Evolutionary conservation across 2,888 invertebrate species (phyloP), one percentile per base, ranked within the genome.

Genomic region (Digitonthophagus gazella): DNA sequence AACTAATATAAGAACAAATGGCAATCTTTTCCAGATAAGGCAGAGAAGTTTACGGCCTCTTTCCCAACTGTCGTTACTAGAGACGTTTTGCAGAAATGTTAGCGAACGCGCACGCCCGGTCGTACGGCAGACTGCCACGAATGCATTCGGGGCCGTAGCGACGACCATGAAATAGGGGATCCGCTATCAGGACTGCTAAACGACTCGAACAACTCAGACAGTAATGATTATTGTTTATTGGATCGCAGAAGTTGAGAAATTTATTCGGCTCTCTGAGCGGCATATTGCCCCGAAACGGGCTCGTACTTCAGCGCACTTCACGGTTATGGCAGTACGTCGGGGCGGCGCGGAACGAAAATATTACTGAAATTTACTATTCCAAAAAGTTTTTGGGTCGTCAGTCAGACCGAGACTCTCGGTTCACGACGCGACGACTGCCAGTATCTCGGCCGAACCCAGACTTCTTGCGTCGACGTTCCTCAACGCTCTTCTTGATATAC

Each of bases 141-240:
- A 70, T 68, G 70, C 67, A 70, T 68, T 67, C 66, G 65, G 70
- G n/a, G 68, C 71, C 72, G 70, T 71, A 69, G 68, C 68, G 72
- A 69, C 70, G 65, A 67, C 71, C 71, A 71, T 73, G 73, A 73
- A 74, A 71, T 73, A 73, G 69, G 71, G 72, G 74, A 73, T 73
- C 68, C 72, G 76, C 77, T 75, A 76, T 78, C 77, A 77, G 75
- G 75, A 76, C 76, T 78, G 76, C 73, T 74, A 77, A 80, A 80
- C 78, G 78, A 78, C 79, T 79, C 77, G 77, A 78, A 77, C 78
- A 79, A 80, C 79, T 80, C 78, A 78, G 79, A 79, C 79, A 78
- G 79, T 80, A 80, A 80, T 80, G 80, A 80, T 80, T 80, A 80
- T 80, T 80, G 80, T 80, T 80, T 80, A 80, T 80, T 80, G 78